Base-by-base conservation (phyloP, 2,797 vertebrate species). In the Spea hammondii region DNA sequence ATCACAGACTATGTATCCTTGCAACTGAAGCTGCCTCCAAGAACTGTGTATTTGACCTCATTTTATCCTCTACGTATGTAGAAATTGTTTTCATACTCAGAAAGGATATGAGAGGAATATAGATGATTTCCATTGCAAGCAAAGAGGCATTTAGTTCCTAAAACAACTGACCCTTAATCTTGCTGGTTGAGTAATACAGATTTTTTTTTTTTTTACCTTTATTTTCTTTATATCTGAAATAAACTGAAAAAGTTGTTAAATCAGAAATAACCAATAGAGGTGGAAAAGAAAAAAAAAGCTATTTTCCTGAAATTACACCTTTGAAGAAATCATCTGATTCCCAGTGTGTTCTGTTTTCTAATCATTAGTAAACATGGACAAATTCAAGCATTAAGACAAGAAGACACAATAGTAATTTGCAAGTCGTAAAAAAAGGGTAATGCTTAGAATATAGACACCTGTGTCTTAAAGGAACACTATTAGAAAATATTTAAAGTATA, bases 41-140 rank as follows among this genome's bases (percentile, higher is more conserved):
- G 85, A 88, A 88, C 89, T 89, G 84, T 79, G 79, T 83, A 78
- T 89, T 88, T 89, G 88, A 89, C 88, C 88, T 89, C 84, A 85
- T 89, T 89, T 88, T 85, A 72, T 90, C 86, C 86, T 87, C 84
- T 0, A 72, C 84, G 83, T 85, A 86, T 86, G 86, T 85, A 87
- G 84, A 89, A 85, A 89, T 88, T 89, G 85, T 85, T 89, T 90
- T 89, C 85, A 86, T 87, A 85, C 81, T 79, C 84, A 53, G 82
- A 70, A 86, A 83, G 83, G 79, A 67, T 85, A 86, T 49, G 85
- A 88, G 85, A 62, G 79, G 85, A 88, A 87, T 87, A 88, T 83
- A 87, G 85, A 86, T 88, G 86, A 83, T 67, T 87, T 88, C 86
- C 86, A 75, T 10, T 47, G 50, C 64, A 66, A 75, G 44, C 11